phyloP scores from a whole-genome alignment of 2,113 vertebrate genomes.

The Toxotes jaculatrix region DNA sequence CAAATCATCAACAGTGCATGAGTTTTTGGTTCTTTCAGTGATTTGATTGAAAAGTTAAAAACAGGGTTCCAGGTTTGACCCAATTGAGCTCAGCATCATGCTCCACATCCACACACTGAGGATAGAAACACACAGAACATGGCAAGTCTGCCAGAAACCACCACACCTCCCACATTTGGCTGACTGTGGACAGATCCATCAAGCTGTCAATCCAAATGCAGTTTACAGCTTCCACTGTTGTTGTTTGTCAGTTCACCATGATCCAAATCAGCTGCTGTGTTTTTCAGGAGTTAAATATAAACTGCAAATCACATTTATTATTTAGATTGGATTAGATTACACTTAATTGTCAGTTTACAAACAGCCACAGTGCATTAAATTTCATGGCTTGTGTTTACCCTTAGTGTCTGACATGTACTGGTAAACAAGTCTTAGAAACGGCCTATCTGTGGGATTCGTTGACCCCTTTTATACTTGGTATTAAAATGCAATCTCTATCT shows the following conservation, averaged over 20 bases:
- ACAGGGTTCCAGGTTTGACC: slow-evolving; percentile 4
- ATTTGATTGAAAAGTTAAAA: slow-evolving; percentile 4
- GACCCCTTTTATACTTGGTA: not conserved
- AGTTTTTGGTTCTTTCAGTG: not conserved
- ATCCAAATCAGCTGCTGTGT: slow-evolving; percentile 7
- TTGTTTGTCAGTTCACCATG: slow-evolving; percentile 1
- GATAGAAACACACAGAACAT: slow-evolving; percentile 23
- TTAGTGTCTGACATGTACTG: not conserved
- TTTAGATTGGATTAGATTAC: not conserved
- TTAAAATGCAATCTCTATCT: not conserved
- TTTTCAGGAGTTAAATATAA: slow-evolving; percentile 26
- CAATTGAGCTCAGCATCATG: not conserved
- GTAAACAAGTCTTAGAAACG: too few species aligned
- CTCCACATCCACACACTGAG: slow-evolving; percentile 23
- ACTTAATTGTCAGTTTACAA: not conserved
- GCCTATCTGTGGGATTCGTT: not conserved
- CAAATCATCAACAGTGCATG: not conserved
- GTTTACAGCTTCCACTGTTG: slow-evolving; percentile 13
- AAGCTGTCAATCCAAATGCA: slow-evolving; percentile 54
- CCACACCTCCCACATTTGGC: slow-evolving; percentile 55
- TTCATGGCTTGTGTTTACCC: not conserved
- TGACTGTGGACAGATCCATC: slow-evolving; percentile 41
- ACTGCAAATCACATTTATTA: not conserved
- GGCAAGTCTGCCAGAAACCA: slow-evolving; percentile 17
- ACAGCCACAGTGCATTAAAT: not conserved